A percentile compares a stretch with the other conserved stretches of the same genome.
These are phyloP conservation scores for Berghia stephanieae DNA, from an alignment of 1,140 invertebrate genomes.

Conservation along the genomic window DNA sequence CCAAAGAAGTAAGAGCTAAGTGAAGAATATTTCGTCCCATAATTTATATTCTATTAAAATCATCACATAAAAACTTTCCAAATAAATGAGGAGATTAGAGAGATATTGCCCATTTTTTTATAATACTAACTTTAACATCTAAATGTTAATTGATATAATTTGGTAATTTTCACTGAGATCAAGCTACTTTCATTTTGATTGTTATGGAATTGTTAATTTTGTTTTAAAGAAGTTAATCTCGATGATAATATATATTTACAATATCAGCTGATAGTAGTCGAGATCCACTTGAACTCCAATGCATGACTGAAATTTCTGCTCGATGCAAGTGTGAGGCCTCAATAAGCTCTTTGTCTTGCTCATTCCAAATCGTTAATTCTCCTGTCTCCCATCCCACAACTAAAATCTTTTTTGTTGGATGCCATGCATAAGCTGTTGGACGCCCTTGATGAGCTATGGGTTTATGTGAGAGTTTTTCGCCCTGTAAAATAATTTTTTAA, in stretches of 20 bases:
- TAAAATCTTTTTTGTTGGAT: slow-evolving; percentile 83
- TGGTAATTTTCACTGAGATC: background rate
- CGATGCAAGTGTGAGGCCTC: slow-evolving; percentile 81
- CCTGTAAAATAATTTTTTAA: slow-evolving; percentile 69
- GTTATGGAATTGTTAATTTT: background rate
- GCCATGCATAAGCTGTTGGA: slow-evolving; percentile 82
- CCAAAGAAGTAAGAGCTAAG: too few relatives aligned
- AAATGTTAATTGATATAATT: background rate
- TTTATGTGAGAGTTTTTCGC: slow-evolving; percentile 81
- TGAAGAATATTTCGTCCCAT: too few relatives aligned
- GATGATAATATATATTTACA: slow-evolving; percentile 39
- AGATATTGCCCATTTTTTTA: too few relatives aligned
- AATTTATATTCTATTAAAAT: too few relatives aligned
- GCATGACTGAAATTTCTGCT: slow-evolving; percentile 78
- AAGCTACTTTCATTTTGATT: background rate
- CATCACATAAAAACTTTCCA: too few relatives aligned
- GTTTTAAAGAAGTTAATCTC: background rate
- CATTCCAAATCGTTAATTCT: slow-evolving; percentile 83
- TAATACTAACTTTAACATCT: background rate
- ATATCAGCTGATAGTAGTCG: slow-evolving; percentile 74
- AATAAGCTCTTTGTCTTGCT: slow-evolving; percentile 74
- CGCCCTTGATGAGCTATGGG: slow-evolving; percentile 69
- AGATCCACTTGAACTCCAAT: slow-evolving; percentile 82
- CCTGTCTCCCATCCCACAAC: slow-evolving; percentile 92
- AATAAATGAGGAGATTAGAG: too few relatives aligned